These are phyloP conservation scores for Eublepharis macularius DNA, from an alignment of 2,113 vertebrate genomes.

Conservation along the genomic window DNA sequence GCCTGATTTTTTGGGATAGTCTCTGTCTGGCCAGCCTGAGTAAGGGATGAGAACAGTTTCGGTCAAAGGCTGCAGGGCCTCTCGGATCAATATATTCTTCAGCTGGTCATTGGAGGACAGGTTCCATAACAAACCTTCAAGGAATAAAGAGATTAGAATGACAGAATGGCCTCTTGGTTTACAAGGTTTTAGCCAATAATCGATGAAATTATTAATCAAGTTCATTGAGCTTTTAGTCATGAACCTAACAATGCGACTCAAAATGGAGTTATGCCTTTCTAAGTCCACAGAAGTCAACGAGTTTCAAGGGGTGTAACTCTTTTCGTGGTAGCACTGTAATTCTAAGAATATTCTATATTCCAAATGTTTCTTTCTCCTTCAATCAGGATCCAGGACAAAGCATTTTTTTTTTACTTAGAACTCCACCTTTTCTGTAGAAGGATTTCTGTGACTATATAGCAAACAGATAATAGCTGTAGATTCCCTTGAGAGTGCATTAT, in stretches of 20 bases:
- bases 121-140: slow-evolving; percentile 93
- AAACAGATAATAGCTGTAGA: too few relatives aligned
- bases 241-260: neutral
- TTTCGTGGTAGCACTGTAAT: too few relatives aligned
- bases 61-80: slow-evolving; percentile 78
- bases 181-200: neutral
- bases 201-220: neutral
- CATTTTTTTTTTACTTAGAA: neutral
- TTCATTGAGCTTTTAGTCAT: neutral
- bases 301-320: too few relatives aligned
- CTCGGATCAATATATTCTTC: slow-evolving; percentile 81
- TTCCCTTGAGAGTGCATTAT: too few relatives aligned
- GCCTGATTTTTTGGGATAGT: slow-evolving; percentile 91
- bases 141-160: slow-evolving; percentile 21
- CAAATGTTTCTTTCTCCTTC: neutral
- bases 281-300: too few relatives aligned
- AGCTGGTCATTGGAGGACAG: slow-evolving; percentile 93
- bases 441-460: too few relatives aligned
- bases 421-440: too few relatives aligned
- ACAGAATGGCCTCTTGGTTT: neutral
- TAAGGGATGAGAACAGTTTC: slow-evolving; percentile 85
- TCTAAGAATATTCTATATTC: neutral
- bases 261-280: too few relatives aligned
- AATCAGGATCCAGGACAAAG: neutral
- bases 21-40: slow-evolving; percentile 89